phyloP scores from a whole-genome alignment of 2,888 invertebrate species.

The Mesopsocus fuscifrons region DNA sequence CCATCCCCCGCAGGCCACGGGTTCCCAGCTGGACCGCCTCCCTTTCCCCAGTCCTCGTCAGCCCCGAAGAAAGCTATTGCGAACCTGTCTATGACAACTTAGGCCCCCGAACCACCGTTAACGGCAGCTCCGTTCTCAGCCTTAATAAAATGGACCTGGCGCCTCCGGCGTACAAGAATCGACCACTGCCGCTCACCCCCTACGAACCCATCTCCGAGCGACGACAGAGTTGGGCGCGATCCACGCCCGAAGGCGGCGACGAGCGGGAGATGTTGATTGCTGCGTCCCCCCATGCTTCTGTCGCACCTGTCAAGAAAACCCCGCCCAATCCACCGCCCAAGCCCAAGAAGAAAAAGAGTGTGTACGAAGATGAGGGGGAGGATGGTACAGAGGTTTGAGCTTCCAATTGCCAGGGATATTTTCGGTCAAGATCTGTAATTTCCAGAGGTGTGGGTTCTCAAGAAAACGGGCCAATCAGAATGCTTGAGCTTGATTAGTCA shows the following conservation, averaged over 20 bases:
- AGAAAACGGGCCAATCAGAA: too few species aligned
- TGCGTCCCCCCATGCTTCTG: conserved; percentile 5
- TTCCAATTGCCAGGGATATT: too few species aligned
- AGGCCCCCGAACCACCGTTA: conserved; percentile 65
- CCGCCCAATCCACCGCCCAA: conserved; percentile 71
- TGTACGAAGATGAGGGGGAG: conserved; percentile 75
- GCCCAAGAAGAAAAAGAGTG: conserved; percentile 59
- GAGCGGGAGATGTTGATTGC: neutral
- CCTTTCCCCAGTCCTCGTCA: conserved; percentile 32
- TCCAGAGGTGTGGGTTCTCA: too few species aligned
- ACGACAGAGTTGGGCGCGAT: conserved; percentile 3
- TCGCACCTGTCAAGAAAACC: conserved; percentile 32
- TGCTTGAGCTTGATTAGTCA: too few species aligned
- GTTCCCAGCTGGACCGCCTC: conserved; percentile 64
- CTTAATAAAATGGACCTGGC: conserved; percentile 36
- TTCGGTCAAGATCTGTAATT: too few species aligned
- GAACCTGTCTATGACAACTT: conserved; percentile 77
- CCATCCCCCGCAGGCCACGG: conserved; percentile 65
- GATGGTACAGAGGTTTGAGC: conserved; percentile 76
- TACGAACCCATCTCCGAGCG: conserved; percentile 17
- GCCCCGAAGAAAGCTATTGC: conserved; percentile 28
- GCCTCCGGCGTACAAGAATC: conserved; percentile 35
- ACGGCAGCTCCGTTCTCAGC: conserved; percentile 64
- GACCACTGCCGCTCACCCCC: conserved; percentile 45
- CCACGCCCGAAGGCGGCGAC: conserved; percentile 1